A percentile compares a stretch with the other conserved stretches of the same genome.
Conservation (phyloP, 2,797 vertebrate species). For the Helarctos malayanus region DNA sequence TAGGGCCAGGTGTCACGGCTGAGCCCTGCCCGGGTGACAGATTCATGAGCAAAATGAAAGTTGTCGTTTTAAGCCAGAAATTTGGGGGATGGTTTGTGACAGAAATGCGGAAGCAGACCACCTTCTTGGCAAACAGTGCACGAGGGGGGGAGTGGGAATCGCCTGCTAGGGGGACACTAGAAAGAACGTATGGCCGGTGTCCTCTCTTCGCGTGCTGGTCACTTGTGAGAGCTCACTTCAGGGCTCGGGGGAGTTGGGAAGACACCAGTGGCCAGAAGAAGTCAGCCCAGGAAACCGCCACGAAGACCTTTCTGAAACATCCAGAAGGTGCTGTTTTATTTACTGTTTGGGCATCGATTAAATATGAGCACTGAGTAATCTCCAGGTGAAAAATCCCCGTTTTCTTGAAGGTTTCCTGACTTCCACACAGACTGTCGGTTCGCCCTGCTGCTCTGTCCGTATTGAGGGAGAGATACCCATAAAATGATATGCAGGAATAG, state of each 20-base stretch:
- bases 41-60: not conserved
- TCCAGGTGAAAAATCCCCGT: not conserved
- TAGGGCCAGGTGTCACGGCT: accelerated
- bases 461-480: accelerated
- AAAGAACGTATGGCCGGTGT: not conserved
- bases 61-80: too few relatives aligned
- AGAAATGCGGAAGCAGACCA: not conserved
- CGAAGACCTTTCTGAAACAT: not conserved
- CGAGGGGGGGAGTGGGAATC: not conserved
- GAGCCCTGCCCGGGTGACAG: not conserved
- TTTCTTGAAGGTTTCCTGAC: not conserved
- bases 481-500: not conserved
- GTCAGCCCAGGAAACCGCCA: not conserved
- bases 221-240: not conserved
- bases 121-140: not conserved
- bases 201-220: accelerated
- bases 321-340: not conserved
- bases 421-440: accelerated
- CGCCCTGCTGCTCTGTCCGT: not conserved
- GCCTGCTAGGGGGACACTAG: not conserved
- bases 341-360: not conserved
- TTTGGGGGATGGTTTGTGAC: not conserved
- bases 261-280: not conserved
- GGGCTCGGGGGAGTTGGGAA: not conserved
- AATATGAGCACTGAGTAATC: accelerated